These are phyloP conservation scores for Selene dorsalis DNA, from an alignment of 2,797 vertebrate genomes.

Conservation along the genomic window DNA sequence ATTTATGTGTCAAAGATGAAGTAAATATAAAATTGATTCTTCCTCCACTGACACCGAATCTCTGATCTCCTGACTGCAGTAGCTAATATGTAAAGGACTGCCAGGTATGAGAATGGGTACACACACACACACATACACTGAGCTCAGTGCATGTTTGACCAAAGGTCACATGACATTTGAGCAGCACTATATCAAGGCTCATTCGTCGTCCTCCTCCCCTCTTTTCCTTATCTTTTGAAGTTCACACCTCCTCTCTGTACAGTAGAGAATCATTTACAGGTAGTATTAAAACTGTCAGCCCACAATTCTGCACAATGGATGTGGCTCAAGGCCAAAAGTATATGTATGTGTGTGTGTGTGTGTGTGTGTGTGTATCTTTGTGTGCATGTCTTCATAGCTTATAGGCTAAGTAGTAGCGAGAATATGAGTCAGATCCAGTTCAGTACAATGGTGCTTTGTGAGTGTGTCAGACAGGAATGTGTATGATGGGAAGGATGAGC, in stretches of 20 bases:
- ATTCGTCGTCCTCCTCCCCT: conserved; percentile 20
- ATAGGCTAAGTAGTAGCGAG: conserved; percentile 54
- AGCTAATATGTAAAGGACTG: background rate
- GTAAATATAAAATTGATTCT: background rate
- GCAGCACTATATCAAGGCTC: conserved; percentile 32
- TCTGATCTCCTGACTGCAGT: conserved; percentile 8
- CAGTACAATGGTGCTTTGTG: conserved; percentile 78
- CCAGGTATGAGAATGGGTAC: background rate
- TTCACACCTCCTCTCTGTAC: conserved; percentile 66
- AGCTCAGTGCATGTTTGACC: conserved; percentile 21
- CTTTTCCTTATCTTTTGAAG: conserved; percentile 67
- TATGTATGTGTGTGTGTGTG: conserved; percentile 40
- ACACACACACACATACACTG: background rate
- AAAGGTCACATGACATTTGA: conserved; percentile 45
- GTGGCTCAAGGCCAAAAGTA: conserved; percentile 71
- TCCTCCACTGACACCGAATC: background rate
- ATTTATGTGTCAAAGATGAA: background rate
- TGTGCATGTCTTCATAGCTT: conserved; percentile 34
- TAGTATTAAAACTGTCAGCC: conserved; percentile 74
- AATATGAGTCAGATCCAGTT: conserved; percentile 73
- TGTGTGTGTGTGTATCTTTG: conserved; percentile 13
- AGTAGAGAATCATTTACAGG: conserved; percentile 74
- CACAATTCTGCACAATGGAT: conserved; percentile 72
- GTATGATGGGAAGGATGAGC: conserved; percentile 73
- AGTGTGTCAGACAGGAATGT: conserved; percentile 77